Evolutionary conservation across 2,113 vertebrate genomes (phyloP), one percentile per base, ranked within the genome.

Genomic region (Albula goreensis): DNA sequence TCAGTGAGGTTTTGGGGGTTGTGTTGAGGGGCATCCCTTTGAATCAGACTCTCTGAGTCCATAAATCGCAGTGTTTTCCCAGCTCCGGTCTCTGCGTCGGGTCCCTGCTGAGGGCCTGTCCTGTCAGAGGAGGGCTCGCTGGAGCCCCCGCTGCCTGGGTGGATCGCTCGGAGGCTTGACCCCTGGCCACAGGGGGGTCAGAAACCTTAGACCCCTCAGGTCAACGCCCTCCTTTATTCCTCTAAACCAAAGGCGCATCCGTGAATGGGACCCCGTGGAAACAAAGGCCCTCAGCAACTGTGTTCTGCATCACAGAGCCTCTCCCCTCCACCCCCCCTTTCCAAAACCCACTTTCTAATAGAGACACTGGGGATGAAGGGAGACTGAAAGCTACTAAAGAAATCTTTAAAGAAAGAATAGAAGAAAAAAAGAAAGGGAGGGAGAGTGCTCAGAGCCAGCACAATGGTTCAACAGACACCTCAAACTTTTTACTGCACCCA

Each of bases 201-300:
- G 97, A 98, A 97, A 97, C 93, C 97, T 51, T 90, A 93, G 96
- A 97, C 96, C 70, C 96, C 86, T 19, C 60, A 94, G 96, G 97
- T 97, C 97, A 96, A 85, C 90, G 93, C 93, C 96, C 95, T 97
- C 94, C 95, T 95, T 95, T 92, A 95, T 80, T 93, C 92, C 94
- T 96, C 97, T 97, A 96, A 95, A 98, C 95, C 97, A 95, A 98
- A 98, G 97, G 96, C 96, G 97, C 96, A 96, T 96, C 98, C 97
- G 97, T 98, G 98, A 98, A 97, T 99, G 95, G 95, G 77, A 95
- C 95, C 96, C 94, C 93, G 94, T 91, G 94, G 88, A 92, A 96
- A 97, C 96, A 97, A 97, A 96, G 96, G 96, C 94, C 96, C 96
- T 96, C 96, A 96, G 97, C 96, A 97, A 97, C 97, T 97, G 96